Evolutionary conservation across 2,888 invertebrate species (phyloP).

Genomic region (Deroplatys truncata): DNA sequence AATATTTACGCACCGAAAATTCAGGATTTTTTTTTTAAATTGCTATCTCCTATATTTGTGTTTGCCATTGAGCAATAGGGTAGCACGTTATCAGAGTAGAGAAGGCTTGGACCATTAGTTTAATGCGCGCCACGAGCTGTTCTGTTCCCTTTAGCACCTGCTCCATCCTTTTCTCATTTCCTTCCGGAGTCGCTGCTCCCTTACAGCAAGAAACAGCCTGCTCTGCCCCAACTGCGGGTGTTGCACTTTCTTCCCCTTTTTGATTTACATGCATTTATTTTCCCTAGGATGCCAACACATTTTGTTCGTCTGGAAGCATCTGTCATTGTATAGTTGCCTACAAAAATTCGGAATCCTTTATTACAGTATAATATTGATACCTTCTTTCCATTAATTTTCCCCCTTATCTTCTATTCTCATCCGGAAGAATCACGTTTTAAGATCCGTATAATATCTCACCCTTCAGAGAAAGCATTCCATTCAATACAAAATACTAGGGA

Average conservation of each 20-base stretch:
- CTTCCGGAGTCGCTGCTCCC: not conserved
- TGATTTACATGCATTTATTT: not conserved
- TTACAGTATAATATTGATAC: too few species aligned
- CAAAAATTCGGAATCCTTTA: too few species aligned
- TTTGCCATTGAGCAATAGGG: not conserved
- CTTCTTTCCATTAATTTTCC: too few species aligned
- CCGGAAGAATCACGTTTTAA: too few species aligned
- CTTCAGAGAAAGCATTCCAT: too few species aligned
- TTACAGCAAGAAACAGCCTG: not conserved
- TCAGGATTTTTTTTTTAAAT: not conserved
- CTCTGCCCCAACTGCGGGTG: not conserved
- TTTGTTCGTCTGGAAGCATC: not conserved
- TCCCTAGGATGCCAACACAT: not conserved
- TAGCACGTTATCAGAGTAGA: slow-evolving; percentile 3
- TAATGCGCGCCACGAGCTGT: slow-evolving; percentile 1
- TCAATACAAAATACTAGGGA: too few species aligned
- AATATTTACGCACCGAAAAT: not conserved
- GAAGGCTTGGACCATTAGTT: slow-evolving; percentile 9
- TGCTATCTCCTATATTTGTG: not conserved
- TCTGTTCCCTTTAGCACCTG: not conserved
- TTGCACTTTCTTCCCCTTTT: not conserved
- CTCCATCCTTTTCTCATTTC: not conserved
- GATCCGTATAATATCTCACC: too few species aligned
- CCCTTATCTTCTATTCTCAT: too few species aligned
- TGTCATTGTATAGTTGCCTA: too few species aligned